Base-by-base conservation (phyloP, 2,797 vertebrate genomes). In the Bryconaethiops microstoma region DNA sequence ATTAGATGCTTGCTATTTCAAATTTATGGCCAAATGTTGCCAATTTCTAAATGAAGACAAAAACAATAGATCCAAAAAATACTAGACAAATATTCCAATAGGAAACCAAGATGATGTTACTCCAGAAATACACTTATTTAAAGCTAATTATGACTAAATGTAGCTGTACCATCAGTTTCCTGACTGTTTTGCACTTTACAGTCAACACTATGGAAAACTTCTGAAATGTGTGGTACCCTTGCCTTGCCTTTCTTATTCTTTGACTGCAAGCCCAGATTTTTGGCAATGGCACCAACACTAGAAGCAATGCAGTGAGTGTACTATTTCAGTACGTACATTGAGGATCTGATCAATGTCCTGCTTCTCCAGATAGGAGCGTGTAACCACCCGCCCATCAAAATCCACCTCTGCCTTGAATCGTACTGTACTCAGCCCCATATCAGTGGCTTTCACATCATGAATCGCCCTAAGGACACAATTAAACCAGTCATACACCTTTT, bases 361-460 rank as follows among this genome's bases (percentile, higher is more conserved):
- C 91, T 98, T 99, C 90, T 99, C 98, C 92, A 99, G 93, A 92
- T 99, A 99, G 21, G 96, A 97, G 62, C 98, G 94, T 14, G 98
- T 99, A 89, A 99, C 97, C 89, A 99, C 97, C 57, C 97, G 94
- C 57, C 97, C 98, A 86, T 99, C 98, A 67, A 99, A 99, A 94
- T 99, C 98, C 68, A 99, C 97, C 92, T 99, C 98, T 55, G 98
- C 98, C 89, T 99, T 99, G 92, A 99, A 99, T 86, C 98, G 97
- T 79, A 99, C 97, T 95, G 98, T 97, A 90, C 96, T 97, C 91
- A 99, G 93, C 60, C 98, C 97, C 89, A 99, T 88, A 90, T 99
- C 98, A 39, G 98, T 99, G 85, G 98, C 97, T 93, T 99, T 99
- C 86, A 99, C 98, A 74, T 99, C 98, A 74, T 99, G 98, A 91